A percentile compares a stretch with the other conserved stretches of the same genome.
Conservation (phyloP, 2,113 vertebrate species). For the Syngnathus scovelli region DNA sequence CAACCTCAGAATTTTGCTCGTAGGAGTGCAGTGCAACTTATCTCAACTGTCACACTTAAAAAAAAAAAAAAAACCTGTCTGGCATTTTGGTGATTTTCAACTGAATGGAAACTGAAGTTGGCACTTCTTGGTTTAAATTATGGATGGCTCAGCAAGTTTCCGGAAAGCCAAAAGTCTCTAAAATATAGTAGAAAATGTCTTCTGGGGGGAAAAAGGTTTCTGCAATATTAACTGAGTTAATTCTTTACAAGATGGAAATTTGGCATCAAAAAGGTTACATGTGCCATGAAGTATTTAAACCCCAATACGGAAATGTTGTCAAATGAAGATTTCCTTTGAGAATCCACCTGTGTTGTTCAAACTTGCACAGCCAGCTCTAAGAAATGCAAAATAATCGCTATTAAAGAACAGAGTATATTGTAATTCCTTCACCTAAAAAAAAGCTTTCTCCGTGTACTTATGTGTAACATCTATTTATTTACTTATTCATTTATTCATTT, state of each 20-base stretch:
- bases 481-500: too few relatives aligned
- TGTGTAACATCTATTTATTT: too few relatives aligned
- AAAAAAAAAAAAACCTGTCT: slow-evolving; percentile 8
- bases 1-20: slow-evolving; percentile 11
- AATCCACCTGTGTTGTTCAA: too few relatives aligned
- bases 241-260: neutral
- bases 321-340: neutral
- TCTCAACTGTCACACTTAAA: slow-evolving; percentile 23
- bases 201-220: neutral
- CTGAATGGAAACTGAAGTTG: slow-evolving; percentile 21
- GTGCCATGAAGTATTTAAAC: too few relatives aligned
- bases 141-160: slow-evolving; percentile 15
- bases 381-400: too few relatives aligned
- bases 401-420: too few relatives aligned
- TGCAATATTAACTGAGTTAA: neutral
- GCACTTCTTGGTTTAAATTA: slow-evolving; percentile 23
- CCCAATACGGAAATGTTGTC: neutral
- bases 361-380: too few relatives aligned
- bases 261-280: neutral
- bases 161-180: neutral
- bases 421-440: too few relatives aligned
- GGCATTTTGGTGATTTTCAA: slow-evolving; percentile 24
- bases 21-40: slow-evolving; percentile 13
- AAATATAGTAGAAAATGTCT: neutral
- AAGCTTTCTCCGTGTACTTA: too few relatives aligned